These are phyloP conservation scores for Agrenia bidenticulata DNA, from an alignment of 2,888 invertebrate species.

Conservation along the genomic window DNA sequence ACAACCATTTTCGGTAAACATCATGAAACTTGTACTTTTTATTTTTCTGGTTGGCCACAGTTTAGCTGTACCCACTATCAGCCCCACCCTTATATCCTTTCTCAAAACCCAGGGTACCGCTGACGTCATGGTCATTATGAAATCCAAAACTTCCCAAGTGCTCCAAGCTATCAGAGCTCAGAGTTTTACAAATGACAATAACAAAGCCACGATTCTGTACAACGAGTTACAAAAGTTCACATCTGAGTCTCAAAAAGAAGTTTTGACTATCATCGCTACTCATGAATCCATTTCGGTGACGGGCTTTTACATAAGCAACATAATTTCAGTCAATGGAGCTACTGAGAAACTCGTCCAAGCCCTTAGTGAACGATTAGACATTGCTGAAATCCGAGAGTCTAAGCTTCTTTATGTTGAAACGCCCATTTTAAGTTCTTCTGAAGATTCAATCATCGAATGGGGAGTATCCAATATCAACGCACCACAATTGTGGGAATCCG, in stretches of 20 bases:
- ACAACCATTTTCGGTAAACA: too few relatives aligned
- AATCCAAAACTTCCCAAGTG: conserved; percentile 11
- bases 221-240: conserved; percentile 21
- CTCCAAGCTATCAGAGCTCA: conserved; percentile 18
- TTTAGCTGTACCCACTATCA: conserved; percentile 21
- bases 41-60: conserved; percentile 31
- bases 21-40: too few relatives aligned
- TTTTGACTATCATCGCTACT: conserved; percentile 21
- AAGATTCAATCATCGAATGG: conserved; percentile 22
- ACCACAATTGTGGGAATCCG: conserved; percentile 27
- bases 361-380: conserved; percentile 15
- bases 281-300: conserved; percentile 13
- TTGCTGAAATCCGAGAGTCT: conserved; percentile 34
- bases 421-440: not conserved
- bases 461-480: conserved; percentile 23
- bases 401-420: conserved; percentile 17
- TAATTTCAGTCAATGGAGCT: conserved; percentile 27
- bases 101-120: conserved; percentile 16
- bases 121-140: conserved; percentile 36
- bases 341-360: conserved; percentile 13
- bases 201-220: conserved; percentile 27
- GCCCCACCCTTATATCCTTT: conserved; percentile 8
- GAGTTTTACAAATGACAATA: conserved; percentile 18
- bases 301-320: conserved; percentile 34
- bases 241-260: conserved; percentile 21